A percentile compares a stretch with the other conserved stretches of the same genome.
phyloP scores from a whole-genome alignment of 2,113 vertebrate genomes.

The Hemibagrus wyckioides region DNA sequence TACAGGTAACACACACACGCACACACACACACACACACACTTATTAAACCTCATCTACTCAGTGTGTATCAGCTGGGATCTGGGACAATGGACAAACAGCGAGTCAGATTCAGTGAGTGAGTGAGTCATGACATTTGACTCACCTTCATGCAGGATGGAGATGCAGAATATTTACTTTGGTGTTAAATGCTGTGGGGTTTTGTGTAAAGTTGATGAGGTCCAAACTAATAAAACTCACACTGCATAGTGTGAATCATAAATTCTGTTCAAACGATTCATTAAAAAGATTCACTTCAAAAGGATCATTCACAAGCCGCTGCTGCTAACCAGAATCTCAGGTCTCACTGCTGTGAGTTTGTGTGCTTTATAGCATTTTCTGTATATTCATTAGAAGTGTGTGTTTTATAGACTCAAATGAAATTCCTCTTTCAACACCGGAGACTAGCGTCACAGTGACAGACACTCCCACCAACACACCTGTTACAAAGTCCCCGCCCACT shows the following conservation, averaged over 20 bases:
- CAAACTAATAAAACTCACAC: neutral
- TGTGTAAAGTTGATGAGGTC: neutral
- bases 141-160: no score
- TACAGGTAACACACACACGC: slow-evolving; percentile 59
- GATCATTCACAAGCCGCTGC: no score
- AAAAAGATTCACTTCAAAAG: neutral
- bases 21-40: neutral
- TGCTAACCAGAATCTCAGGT: neutral
- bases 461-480: neutral
- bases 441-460: neutral
- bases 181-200: neutral
- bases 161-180: neutral
- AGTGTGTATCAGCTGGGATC: neutral
- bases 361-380: neutral
- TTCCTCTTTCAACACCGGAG: slow-evolving; percentile 10
- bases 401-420: neutral
- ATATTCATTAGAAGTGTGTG: neutral
- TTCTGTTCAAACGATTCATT: no score
- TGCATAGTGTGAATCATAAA: neutral
- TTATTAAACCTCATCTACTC: neutral
- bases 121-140: no score
- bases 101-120: no score
- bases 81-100: no score
- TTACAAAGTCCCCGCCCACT: neutral
- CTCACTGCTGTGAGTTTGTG: no score